Conservation (phyloP, 37 sponge, comb jelly and placozoan genomes). For the Bolinopsis microptera region DNA sequence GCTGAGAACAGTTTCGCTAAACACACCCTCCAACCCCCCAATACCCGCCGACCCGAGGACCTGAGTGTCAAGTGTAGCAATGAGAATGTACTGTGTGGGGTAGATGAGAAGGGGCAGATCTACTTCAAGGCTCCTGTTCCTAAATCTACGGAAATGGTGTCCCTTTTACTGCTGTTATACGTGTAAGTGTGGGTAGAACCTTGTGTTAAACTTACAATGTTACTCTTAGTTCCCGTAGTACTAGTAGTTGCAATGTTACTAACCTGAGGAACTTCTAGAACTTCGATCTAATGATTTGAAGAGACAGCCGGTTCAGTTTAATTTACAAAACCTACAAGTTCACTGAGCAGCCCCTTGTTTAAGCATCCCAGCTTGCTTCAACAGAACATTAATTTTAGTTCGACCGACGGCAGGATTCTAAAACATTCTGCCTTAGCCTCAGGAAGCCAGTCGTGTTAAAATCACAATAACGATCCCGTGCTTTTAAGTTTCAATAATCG, state of each 20-base stretch:
- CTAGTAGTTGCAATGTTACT: background rate
- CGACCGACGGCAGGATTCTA: background rate
- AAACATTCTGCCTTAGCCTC: no score
- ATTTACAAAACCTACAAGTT: background rate
- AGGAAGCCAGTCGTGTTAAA: no score
- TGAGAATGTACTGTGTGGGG: background rate
- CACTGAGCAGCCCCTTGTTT: background rate
- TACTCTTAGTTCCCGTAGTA: no score
- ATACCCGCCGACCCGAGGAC: background rate
- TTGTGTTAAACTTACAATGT: no score
- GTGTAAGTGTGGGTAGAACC: constrained; percentile 34
- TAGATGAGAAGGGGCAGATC: background rate
- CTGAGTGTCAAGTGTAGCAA: background rate
- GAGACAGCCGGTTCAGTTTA: background rate
- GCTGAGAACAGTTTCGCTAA: constrained; percentile 29
- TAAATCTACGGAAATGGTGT: background rate
- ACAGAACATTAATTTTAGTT: background rate
- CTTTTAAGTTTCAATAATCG: no score
- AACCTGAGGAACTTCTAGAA: background rate
- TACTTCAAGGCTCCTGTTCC: constrained; percentile 48
- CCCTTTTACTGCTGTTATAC: background rate
- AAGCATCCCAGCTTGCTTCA: background rate
- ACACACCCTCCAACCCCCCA: background rate
- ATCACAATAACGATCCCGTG: no score
- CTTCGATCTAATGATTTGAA: background rate